Evolutionary conservation across 1,140 invertebrate species (phyloP).

Genomic region (Drosophila asahinai): DNA sequence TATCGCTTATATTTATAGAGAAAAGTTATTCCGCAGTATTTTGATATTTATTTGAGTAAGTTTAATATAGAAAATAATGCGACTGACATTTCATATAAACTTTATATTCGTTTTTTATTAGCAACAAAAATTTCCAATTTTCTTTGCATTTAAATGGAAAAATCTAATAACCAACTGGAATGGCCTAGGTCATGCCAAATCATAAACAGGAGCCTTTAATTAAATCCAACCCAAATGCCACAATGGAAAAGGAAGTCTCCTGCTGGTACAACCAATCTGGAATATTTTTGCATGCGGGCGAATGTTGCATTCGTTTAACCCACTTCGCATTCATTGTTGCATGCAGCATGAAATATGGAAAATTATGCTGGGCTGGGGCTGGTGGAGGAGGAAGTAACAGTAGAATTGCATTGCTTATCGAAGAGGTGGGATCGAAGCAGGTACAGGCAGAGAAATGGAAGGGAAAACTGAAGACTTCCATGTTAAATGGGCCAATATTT

Average conservation of each 20-base stretch:
- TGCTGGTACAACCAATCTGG: slow-evolving; percentile 35
- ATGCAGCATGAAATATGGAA: slow-evolving; percentile 76
- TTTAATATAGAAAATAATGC: not conserved
- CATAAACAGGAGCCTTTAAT: slow-evolving; percentile 26
- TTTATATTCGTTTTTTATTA: not conserved
- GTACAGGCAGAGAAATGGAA: not conserved
- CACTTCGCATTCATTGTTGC: slow-evolving; percentile 68
- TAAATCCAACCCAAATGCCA: slow-evolving; percentile 11
- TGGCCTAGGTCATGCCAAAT: not conserved
- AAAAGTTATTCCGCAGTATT: too few species aligned
- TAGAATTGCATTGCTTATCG: slow-evolving; percentile 55
- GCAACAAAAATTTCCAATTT: not conserved
- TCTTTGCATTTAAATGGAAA: not conserved
- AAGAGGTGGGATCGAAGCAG: slow-evolving; percentile 6
- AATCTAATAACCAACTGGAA: not conserved
- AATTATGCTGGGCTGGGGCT: slow-evolving; percentile 55
- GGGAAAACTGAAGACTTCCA: too few species aligned
- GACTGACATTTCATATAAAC: too few species aligned
- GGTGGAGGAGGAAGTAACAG: slow-evolving; percentile 31
- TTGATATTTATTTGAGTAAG: too few species aligned
- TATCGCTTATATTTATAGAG: too few species aligned
- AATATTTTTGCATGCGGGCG: slow-evolving; percentile 54
- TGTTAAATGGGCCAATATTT: too few species aligned
- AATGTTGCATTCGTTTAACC: slow-evolving; percentile 70
- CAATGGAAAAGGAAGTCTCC: slow-evolving; percentile 18